Base-by-base conservation (phyloP, 2,113 vertebrate genomes). In the Meles meles region DNA sequence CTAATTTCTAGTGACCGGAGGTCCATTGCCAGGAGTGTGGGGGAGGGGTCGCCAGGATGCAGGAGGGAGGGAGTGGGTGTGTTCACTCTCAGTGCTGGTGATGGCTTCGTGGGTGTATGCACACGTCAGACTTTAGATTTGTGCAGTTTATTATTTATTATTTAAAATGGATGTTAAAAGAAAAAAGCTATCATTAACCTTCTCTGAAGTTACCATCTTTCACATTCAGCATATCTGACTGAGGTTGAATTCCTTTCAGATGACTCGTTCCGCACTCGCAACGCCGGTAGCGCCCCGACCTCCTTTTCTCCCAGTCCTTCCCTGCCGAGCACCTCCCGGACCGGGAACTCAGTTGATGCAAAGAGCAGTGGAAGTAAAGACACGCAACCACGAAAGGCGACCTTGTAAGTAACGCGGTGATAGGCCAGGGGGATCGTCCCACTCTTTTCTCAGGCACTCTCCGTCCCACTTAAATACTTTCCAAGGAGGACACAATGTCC, bases 281-380 rank as follows among this genome's bases (percentile, higher is more conserved):
- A 98, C 92, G 97, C 99, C 97, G 99, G 98, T 14, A 98, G 98
- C 10, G 97, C 98, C 71, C 98, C 98, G 6, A 47, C 98, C 57
- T 80, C 98, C 74, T 99, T 99, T 92, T 97, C 99, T 94, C 98
- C 99, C 8, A 96, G 96, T 31, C 76, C 97, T 23, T 93, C 99
- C 59, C 95, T 99, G 96, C 98, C 99, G 0, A 98, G 99, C 91
- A 98, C 99, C 87, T 99, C 99, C 97, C 99, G 99, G 92, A 98
- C 99, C 23, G 98, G 98, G 74, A 99, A 97, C 98, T 98, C 99
- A 27, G 85, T 98, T 55, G 99, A 99, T 27, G 98, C 99, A 67
- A 99, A 99, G 97, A 98, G 49, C 86, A 99, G 97, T 31, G 98
- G 99, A 44, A 98, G 98, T 96, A 99, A 99, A 98, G 99, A 99